Percentiles rank a stretch among this genome's conserved stretches.
Conservation (phyloP, 1,140 invertebrate genomes). For the Pseudomyrmex dendroicus region DNA sequence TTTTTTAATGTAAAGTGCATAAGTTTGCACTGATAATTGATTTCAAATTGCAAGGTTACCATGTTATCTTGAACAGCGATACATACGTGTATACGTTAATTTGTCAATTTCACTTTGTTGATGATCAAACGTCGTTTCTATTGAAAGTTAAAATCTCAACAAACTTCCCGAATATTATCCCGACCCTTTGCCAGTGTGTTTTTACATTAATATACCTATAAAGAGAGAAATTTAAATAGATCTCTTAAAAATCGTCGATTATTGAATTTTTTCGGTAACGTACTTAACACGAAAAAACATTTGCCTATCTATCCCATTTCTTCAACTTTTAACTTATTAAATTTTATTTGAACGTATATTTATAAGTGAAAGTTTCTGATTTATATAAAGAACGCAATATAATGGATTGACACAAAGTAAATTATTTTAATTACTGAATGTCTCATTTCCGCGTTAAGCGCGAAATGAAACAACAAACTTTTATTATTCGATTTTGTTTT, state of each 20-base stretch:
- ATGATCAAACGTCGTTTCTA: slow-evolving; percentile 16
- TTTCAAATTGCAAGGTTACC: slow-evolving; percentile 60
- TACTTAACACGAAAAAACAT: slow-evolving; percentile 4
- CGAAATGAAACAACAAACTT: slow-evolving; percentile 8
- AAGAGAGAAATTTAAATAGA: no score
- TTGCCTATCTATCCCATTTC: not conserved
- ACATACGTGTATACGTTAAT: slow-evolving; percentile 42
- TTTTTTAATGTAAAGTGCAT: slow-evolving; percentile 8
- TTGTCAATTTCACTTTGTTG: slow-evolving; percentile 33
- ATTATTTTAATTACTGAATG: no score
- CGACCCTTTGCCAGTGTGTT: no score
- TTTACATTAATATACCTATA: no score
- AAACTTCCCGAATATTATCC: slow-evolving; percentile 5
- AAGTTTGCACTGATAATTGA: slow-evolving; percentile 34
- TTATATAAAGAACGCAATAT: slow-evolving; percentile 22
- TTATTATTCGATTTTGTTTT: not conserved
- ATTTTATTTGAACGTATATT: slow-evolving; percentile 49
- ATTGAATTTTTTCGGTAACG: slow-evolving; percentile 21
- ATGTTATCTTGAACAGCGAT: slow-evolving; percentile 65
- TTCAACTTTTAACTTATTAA: not conserved
- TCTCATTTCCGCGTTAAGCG: slow-evolving; percentile 12
- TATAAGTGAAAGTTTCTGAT: slow-evolving; percentile 27
- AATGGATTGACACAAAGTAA: not conserved
- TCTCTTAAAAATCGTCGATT: no score
- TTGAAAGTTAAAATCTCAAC: slow-evolving; percentile 8